Evolutionary conservation across 2,888 invertebrate species (phyloP), one percentile per base, ranked within the genome.

Genomic region (Pandemis heparana): DNA sequence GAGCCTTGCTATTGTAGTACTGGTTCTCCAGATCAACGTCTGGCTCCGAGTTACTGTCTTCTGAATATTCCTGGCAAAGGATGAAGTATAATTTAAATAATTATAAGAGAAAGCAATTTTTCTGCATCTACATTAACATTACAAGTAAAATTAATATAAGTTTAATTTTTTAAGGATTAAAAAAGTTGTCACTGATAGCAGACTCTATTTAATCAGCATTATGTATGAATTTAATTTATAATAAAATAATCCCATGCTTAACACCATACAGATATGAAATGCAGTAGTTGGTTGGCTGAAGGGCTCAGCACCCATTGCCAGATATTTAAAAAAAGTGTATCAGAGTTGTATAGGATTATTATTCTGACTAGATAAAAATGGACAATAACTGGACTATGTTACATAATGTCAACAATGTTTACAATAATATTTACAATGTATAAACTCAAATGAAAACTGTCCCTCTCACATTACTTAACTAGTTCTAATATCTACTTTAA

Each of bases 11-110:
- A 89, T 99, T 99, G 90, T 99, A 99, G 94, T 99, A 99, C 92
- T 99, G 99, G 92, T 99, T 99, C 91, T 99, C 99, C 78, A 99
- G 95, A 93, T 99, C 99, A 16, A 99, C 99, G 95, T 99, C 99
- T 1, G 99, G 99, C 87, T 99, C 99, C 0, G 99, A 99, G 88
- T 99, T 99, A 83, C 99, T 99, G 86, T 99, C 99, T 92, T 99
- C 99, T 0, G 99, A 99, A 90, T 99, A 99, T 95, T 99, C 99
- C 98, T 98, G 84, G n/a, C 76, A 69, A 56, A 63, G 66, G 53
- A 12, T 8, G 41, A 41, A 46, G 8, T 16, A 16, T 51, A 5
- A 51, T 51, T 51, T n/a, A 1, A n/a, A n/a, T 5, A 16, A 51
- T 5, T 5, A 14, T 14, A 51, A 51, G 43, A 12, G 5, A 43